Evolutionary conservation across 30 jellyfish, hydroid and myxozoan species (phyloP).

Genomic region (Chrysaora quinquecirrha): DNA sequence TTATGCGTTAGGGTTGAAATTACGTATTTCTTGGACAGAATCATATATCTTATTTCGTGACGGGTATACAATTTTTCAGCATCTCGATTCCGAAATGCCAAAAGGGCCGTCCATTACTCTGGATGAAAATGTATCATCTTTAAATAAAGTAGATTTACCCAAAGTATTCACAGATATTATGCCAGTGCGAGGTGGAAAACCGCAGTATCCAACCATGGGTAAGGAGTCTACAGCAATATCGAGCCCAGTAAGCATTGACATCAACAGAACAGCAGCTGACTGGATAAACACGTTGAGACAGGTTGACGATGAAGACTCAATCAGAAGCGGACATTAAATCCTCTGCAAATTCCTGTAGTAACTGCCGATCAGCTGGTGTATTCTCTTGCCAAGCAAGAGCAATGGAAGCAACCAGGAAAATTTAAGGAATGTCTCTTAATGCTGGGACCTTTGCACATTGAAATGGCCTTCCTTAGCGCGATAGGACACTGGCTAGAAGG

Average conservation of each 20-base stretch:
- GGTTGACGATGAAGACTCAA: not conserved
- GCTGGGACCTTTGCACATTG: conserved; percentile 58
- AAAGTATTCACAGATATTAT: not conserved
- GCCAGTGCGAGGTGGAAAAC: not conserved
- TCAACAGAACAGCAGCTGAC: not conserved
- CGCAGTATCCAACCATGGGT: not conserved
- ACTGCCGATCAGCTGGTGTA: conserved; percentile 37
- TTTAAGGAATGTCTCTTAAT: not conserved
- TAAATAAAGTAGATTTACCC: not conserved
- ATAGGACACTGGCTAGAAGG: conserved; percentile 60
- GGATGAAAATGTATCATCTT: not conserved
- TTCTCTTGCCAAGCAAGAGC: conserved; percentile 33
- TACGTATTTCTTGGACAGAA: no score
- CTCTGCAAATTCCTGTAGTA: conserved; percentile 42
- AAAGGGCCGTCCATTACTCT: not conserved
- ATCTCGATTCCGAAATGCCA: not conserved
- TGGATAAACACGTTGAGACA: not conserved
- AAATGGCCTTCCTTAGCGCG: conserved; percentile 34
- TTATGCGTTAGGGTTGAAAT: no score
- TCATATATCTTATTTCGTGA: no score
- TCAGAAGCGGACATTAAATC: conserved; percentile 15
- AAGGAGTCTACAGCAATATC: not conserved
- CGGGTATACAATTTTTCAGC: not conserved
- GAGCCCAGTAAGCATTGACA: not conserved
- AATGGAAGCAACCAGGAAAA: conserved; percentile 15